Percentiles rank a stretch among this genome's conserved stretches.
Conservation (phyloP, 2,113 vertebrate genomes). For the Pungitius pungitius region DNA sequence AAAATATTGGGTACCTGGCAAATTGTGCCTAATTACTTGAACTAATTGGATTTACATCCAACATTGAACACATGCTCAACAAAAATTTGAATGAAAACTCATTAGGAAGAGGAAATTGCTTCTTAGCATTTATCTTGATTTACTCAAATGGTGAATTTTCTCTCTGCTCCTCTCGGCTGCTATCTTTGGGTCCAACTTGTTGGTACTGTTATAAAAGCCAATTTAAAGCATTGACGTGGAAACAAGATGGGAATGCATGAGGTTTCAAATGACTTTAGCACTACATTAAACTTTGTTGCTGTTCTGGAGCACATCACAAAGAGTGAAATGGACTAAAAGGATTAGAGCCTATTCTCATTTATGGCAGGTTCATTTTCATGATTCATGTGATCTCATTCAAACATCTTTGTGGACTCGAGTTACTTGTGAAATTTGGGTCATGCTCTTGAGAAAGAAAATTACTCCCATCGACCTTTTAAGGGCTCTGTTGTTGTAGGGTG, state of each 20-base stretch:
- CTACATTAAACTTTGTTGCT: slow-evolving; percentile 29
- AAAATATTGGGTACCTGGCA: slow-evolving; percentile 12
- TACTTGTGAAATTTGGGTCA: slow-evolving; percentile 20
- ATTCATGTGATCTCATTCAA: slow-evolving; percentile 32
- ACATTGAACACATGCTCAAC: slow-evolving; percentile 19
- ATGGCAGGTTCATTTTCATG: slow-evolving; percentile 31
- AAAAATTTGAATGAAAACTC: slow-evolving; percentile 25
- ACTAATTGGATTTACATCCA: slow-evolving; percentile 18
- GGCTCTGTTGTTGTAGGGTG: background rate
- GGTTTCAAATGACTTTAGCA: slow-evolving; percentile 17
- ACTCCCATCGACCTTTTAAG: background rate
- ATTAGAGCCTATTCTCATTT: slow-evolving; percentile 17
- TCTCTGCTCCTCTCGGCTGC: slow-evolving; percentile 4
- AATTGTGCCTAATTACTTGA: background rate
- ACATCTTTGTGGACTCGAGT: slow-evolving; percentile 14
- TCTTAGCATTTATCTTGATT: slow-evolving; percentile 37
- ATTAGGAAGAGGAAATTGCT: slow-evolving; percentile 46
- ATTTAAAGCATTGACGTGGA: slow-evolving; percentile 30
- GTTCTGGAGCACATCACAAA: slow-evolving; percentile 26
- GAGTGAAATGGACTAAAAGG: slow-evolving; percentile 7
- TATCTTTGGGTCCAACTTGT: slow-evolving; percentile 15
- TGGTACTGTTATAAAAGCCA: slow-evolving; percentile 22
- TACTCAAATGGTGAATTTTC: slow-evolving; percentile 25
- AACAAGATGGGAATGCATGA: slow-evolving; percentile 17
- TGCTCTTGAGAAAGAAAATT: slow-evolving; percentile 15